phyloP scores from a whole-genome alignment of 23 tunicate species.

The Pegea sp. region DNA sequence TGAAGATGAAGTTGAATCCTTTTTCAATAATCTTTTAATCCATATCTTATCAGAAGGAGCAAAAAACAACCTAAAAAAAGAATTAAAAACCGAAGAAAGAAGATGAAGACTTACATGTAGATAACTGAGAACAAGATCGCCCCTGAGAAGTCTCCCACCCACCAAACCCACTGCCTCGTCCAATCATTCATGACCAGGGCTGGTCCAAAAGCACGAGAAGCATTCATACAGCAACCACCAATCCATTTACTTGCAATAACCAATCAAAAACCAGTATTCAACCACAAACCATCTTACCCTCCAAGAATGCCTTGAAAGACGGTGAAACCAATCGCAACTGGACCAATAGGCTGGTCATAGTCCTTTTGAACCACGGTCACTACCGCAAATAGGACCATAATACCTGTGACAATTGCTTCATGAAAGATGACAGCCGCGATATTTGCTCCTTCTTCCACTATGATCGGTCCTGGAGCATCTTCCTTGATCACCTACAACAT shows the following conservation, averaged over 20 bases:
- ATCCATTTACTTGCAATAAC: slow-evolving; percentile 44
- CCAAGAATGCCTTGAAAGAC: slow-evolving; percentile 88
- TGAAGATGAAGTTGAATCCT: too few species aligned
- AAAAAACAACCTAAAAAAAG: neutral
- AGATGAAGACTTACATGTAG: slow-evolving; percentile 83
- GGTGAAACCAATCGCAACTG: slow-evolving; percentile 73
- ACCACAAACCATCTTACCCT: slow-evolving; percentile 23
- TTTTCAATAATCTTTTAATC: neutral
- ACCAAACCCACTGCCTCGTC: slow-evolving; percentile 87
- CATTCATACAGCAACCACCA: slow-evolving; percentile 67
- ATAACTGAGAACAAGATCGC: slow-evolving; percentile 48
- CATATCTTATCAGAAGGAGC: neutral
- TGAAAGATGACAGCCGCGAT: slow-evolving; percentile 37
- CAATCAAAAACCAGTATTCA: neutral
- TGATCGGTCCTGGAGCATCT: slow-evolving; percentile 64
- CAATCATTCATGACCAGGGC: slow-evolving; percentile 81
- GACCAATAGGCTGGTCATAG: slow-evolving; percentile 84
- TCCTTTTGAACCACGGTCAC: slow-evolving; percentile 67
- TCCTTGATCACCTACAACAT: slow-evolving; percentile 26
- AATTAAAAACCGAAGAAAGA: too few species aligned
- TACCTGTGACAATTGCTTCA: slow-evolving; percentile 60
- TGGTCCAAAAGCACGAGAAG: slow-evolving; percentile 79
- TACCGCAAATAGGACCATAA: slow-evolving; percentile 65
- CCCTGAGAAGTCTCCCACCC: slow-evolving; percentile 72
- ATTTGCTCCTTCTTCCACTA: slow-evolving; percentile 76